A percentile compares a stretch with the other conserved stretches of the same genome.
Conservation (phyloP, 1,140 invertebrate genomes). For the Drosophila takahashii region DNA sequence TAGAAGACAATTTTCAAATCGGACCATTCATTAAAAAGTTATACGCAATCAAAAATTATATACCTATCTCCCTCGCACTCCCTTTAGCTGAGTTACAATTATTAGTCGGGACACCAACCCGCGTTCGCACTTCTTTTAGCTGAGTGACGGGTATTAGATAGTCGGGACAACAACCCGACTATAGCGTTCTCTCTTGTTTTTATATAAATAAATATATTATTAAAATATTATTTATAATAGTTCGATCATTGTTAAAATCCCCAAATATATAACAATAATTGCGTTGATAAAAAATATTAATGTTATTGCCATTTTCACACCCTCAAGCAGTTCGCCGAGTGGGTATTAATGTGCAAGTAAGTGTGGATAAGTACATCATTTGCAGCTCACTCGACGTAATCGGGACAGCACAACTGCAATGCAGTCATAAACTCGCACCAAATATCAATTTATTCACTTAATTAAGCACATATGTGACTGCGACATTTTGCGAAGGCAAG, state of each 20-base stretch:
- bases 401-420: slow-evolving; percentile 61
- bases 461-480: slow-evolving; percentile 81
- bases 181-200: no score
- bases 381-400: slow-evolving; percentile 57
- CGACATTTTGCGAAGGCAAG: slow-evolving; percentile 60
- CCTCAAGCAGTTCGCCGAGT: slow-evolving; percentile 5
- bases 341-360: slow-evolving; percentile 18
- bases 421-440: slow-evolving; percentile 78
- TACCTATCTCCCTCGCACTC: no score
- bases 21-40: no score
- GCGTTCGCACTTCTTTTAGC: no score
- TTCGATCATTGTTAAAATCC: neutral
- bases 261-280: neutral
- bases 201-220: no score
- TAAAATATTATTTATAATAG: no score
- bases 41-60: no score
- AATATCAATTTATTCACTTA: slow-evolving; percentile 82
- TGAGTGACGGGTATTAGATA: no score
- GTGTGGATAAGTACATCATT: slow-evolving; percentile 51
- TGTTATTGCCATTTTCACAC: neutral
- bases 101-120: no score
- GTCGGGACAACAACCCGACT: no score
- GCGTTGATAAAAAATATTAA: neutral
- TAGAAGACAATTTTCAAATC: no score
- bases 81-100: no score